These are phyloP conservation scores for Phoebastria nigripes DNA, from an alignment of 2,797 vertebrate genomes.

Conservation along the genomic window DNA sequence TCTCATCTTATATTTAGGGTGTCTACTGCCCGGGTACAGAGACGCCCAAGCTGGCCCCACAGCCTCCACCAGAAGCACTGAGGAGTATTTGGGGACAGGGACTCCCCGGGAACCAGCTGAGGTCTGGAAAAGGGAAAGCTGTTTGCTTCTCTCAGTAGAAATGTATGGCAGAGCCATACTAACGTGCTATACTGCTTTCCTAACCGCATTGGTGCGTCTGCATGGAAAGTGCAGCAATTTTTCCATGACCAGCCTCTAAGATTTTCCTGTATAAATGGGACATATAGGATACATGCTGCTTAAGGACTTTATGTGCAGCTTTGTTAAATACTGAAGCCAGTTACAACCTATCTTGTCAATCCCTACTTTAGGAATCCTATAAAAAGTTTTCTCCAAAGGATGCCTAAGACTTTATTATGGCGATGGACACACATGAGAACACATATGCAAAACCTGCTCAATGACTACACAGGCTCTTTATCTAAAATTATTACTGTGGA, in stretches of 20 bases:
- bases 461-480: neutral
- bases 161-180: accelerated
- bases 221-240: neutral
- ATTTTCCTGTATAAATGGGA: neutral
- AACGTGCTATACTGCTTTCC: neutral
- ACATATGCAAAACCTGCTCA: neutral
- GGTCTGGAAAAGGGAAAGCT: neutral
- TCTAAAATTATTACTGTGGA: neutral
- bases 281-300: neutral
- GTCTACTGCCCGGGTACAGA: neutral
- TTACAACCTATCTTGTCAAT: neutral
- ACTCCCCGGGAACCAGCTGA: neutral
- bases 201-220: neutral
- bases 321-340: neutral
- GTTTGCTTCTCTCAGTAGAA: neutral
- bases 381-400: neutral
- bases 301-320: neutral
- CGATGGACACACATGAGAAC: neutral
- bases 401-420: neutral
- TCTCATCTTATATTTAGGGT: constrained; percentile 24
- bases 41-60: neutral
- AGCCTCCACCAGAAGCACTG: neutral
- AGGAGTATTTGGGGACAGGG: neutral
- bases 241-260: neutral
- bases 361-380: neutral